These are phyloP conservation scores for Volucella inflata DNA, from an alignment of 2,888 invertebrate genomes.

Conservation along the genomic window DNA sequence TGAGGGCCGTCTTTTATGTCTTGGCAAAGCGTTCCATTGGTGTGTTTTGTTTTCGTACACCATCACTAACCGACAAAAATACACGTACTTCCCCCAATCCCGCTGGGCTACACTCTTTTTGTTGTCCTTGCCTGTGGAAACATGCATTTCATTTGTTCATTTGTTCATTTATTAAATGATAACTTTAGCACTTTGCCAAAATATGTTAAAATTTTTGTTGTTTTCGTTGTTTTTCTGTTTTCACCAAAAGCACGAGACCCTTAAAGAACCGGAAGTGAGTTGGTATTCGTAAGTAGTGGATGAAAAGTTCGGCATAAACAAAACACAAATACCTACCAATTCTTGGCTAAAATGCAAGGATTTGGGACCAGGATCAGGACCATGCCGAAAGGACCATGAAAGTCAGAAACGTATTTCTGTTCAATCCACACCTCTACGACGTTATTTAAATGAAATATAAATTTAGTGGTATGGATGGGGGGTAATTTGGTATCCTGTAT, in stretches of 20 bases:
- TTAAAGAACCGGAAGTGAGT: not conserved
- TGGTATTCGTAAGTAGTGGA: not conserved
- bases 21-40: conserved; percentile 66
- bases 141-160: conserved; percentile 73
- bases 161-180: conserved; percentile 75
- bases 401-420: conserved; percentile 50
- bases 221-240: not conserved
- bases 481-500: too few species aligned
- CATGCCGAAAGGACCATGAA: conserved; percentile 20
- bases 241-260: conserved; percentile 40
- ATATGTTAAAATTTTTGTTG: conserved; percentile 54
- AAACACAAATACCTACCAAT: conserved; percentile 18
- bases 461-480: not conserved
- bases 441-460: conserved; percentile 66
- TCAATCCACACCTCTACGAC: conserved; percentile 59
- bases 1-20: conserved; percentile 51
- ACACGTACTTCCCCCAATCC: too few species aligned
- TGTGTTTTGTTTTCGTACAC: conserved; percentile 19
- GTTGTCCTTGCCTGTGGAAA: conserved; percentile 28
- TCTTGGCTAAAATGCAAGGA: conserved; percentile 11
- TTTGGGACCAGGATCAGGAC: not conserved
- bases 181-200: conserved; percentile 75
- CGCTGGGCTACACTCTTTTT: not conserved
- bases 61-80: not conserved
- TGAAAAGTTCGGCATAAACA: conserved; percentile 38